Percentiles rank a stretch among this genome's conserved stretches.
These are phyloP conservation scores for Schrankia costaestrigalis DNA, from an alignment of 2,888 invertebrate species.

Conservation along the genomic window DNA sequence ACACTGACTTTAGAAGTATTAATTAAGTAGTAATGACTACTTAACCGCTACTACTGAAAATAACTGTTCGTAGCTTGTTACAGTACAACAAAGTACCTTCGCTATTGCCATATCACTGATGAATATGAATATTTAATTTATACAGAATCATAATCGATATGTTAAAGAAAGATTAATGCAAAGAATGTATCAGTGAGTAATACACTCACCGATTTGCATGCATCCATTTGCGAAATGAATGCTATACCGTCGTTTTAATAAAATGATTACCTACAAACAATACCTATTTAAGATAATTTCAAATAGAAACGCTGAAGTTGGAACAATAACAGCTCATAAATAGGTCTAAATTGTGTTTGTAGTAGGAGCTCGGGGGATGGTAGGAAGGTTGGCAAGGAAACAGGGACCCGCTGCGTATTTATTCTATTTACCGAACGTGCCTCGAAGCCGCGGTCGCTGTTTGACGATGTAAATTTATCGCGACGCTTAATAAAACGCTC, in stretches of 20 bases:
- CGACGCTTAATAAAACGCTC: constrained; percentile 71
- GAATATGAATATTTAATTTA: no score
- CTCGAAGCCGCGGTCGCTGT: constrained; percentile 64
- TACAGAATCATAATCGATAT: no score
- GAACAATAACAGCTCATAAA: constrained; percentile 54
- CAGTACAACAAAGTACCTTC: no score
- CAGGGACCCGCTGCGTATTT: constrained; percentile 63
- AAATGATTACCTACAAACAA: no score
- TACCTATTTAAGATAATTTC: constrained; percentile 43
- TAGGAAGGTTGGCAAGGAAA: constrained; percentile 43
- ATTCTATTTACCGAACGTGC: constrained; percentile 79
- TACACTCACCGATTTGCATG: no score
- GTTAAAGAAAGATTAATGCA: no score
- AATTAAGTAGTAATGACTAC: no score
- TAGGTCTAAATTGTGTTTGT: constrained; percentile 72
- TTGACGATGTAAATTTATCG: constrained; percentile 78
- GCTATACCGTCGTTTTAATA: no score
- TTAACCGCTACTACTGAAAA: no score
- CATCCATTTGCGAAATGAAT: no score
- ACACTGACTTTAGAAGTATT: constrained; percentile 57
- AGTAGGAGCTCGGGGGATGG: constrained; percentile 47
- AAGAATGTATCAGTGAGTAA: no score
- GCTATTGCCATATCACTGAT: no score
- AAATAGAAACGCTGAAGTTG: constrained; percentile 30
- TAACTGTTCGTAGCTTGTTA: not conserved